Evolutionary conservation across 1,140 invertebrate species (phyloP).

Genomic region (Heterodera schachtii): DNA sequence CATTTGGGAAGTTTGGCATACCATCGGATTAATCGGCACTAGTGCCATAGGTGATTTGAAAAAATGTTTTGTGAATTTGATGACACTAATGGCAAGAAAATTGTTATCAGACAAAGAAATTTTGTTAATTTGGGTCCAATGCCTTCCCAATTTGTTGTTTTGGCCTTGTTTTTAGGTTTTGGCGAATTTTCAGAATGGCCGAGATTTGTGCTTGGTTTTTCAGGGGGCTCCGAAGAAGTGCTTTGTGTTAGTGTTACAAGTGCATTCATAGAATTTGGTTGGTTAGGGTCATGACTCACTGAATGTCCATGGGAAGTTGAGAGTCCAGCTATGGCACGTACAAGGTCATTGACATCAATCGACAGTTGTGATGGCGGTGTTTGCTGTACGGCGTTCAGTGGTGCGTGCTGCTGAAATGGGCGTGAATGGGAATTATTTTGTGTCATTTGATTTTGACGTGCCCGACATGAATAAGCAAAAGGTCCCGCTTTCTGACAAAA

Average conservation of each 20-base stretch:
- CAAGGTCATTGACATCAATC: not conserved
- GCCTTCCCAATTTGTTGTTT: slow-evolving; percentile 6
- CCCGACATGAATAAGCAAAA: not conserved
- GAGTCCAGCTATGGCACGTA: not conserved
- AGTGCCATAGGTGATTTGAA: not conserved
- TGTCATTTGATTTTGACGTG: not conserved
- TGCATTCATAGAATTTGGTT: not conserved
- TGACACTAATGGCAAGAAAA: not conserved
- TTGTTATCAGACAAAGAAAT: not conserved
- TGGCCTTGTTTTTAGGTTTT: not conserved
- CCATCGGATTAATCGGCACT: not conserved
- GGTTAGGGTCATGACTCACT: not conserved
- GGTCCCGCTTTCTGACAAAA: not conserved
- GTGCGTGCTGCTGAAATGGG: no score
- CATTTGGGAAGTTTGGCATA: not conserved
- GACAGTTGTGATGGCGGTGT: not conserved
- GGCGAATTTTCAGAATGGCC: no score
- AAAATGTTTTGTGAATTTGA: not conserved
- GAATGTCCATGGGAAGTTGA: not conserved
- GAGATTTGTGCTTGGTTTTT: no score
- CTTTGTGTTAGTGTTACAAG: not conserved
- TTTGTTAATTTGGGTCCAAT: not conserved
- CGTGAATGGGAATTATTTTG: no score
- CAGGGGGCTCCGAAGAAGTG: no score
- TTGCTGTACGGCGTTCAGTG: not conserved